A percentile compares a stretch with the other conserved stretches of the same genome.
Evolutionary conservation across 2,113 vertebrate genomes (phyloP).

Genomic region (Triplophysa dalaica): DNA sequence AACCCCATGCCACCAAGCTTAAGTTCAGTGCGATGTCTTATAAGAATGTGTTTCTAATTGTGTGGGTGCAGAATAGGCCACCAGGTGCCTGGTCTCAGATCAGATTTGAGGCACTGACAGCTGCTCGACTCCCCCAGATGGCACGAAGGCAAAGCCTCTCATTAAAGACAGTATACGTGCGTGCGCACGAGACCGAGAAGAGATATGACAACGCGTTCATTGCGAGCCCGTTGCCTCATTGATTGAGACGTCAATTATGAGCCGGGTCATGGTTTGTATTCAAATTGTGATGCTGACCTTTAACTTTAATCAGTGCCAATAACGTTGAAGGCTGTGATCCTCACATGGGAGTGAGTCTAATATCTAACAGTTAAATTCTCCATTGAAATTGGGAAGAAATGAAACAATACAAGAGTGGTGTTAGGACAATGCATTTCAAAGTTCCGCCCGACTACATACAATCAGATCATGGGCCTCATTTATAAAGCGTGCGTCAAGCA

Average conservation of each 20-base stretch:
- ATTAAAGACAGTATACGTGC: slow-evolving; percentile 36
- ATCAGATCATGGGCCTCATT: too few relatives aligned
- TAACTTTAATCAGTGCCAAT: background rate
- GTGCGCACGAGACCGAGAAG: background rate
- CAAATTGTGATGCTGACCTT: background rate
- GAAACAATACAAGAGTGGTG: background rate
- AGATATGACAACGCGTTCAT: background rate
- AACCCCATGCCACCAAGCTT: background rate
- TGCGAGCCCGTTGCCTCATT: background rate
- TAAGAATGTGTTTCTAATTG: slow-evolving; percentile 33
- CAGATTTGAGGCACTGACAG: slow-evolving; percentile 35
- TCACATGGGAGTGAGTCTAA: background rate
- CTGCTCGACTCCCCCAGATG: slow-evolving; percentile 41
- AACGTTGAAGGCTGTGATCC: background rate
- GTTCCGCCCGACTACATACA: background rate
- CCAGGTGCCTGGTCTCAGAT: slow-evolving; percentile 5
- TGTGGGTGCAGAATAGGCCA: slow-evolving; percentile 21
- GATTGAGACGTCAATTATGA: background rate
- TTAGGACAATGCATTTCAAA: background rate
- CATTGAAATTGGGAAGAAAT: background rate
- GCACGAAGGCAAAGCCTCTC: slow-evolving; percentile 33
- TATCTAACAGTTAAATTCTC: background rate
- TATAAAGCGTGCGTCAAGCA: too few relatives aligned
- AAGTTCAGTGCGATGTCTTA: slow-evolving; percentile 5
- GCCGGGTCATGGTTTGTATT: background rate